phyloP scores from a whole-genome alignment of 1,140 invertebrate genomes.

The Hestina assimilis region DNA sequence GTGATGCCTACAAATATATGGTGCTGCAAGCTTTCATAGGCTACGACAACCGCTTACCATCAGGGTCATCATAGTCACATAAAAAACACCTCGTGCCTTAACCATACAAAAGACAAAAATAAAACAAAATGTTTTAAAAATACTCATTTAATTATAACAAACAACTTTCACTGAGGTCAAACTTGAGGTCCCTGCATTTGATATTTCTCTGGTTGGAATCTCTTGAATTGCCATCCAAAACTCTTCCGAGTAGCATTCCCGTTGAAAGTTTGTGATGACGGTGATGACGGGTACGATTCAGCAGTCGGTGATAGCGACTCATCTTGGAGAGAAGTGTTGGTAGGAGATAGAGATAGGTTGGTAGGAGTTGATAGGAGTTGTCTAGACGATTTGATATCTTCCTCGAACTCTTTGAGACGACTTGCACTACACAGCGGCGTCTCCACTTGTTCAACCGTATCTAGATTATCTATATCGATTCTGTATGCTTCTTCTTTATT shows the following conservation, averaged over 20 bases:
- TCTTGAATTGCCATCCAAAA: constrained; percentile 60
- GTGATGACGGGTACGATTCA: constrained; percentile 52
- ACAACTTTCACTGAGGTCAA: constrained; percentile 6
- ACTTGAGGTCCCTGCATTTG: constrained; percentile 9
- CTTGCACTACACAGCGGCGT: constrained; percentile 73
- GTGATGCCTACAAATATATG: too few species aligned
- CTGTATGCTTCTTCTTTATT: constrained; percentile 59
- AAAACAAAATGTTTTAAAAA: too few species aligned
- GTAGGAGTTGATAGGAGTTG: constrained; percentile 45
- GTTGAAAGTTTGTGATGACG: constrained; percentile 46
- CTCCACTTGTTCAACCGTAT: constrained; percentile 64
- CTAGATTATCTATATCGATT: constrained; percentile 60
- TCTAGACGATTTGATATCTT: constrained; percentile 51
- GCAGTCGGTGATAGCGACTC: constrained; percentile 38
- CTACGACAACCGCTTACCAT: too few species aligned
- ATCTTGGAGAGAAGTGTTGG: constrained; percentile 44
- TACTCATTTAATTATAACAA: not conserved
- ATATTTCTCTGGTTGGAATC: constrained; percentile 42
- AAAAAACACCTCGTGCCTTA: too few species aligned
- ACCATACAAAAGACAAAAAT: too few species aligned
- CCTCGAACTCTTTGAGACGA: constrained; percentile 55
- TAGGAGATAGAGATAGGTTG: constrained; percentile 41
- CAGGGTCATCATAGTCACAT: too few species aligned
- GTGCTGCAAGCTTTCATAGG: too few species aligned
- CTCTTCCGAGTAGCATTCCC: constrained; percentile 57